Percentiles rank a stretch among this genome's conserved stretches.
These are phyloP conservation scores for Drosophila paramelanica DNA, from an alignment of 2,888 invertebrate species.

Conservation along the genomic window DNA sequence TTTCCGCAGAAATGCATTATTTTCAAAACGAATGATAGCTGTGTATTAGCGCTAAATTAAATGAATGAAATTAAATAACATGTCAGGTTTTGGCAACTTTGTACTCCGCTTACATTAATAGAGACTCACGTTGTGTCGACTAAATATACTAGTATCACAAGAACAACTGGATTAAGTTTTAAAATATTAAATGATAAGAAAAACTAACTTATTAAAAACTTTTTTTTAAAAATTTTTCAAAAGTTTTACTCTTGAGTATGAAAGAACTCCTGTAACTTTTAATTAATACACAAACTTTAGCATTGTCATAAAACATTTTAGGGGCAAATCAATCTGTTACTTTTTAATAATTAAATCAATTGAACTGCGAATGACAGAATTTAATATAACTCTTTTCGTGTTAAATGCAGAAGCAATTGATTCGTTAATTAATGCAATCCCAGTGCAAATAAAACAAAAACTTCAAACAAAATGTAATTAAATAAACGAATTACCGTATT, in stretches of 20 bases:
- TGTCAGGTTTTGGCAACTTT: too few relatives aligned
- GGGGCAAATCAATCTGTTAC: not conserved
- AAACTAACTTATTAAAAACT: not conserved
- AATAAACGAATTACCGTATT: constrained; percentile 69
- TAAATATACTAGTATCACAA: too few relatives aligned
- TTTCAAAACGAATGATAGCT: not conserved
- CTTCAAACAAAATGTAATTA: constrained; percentile 72
- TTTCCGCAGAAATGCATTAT: not conserved
- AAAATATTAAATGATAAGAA: not conserved
- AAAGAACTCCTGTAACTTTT: not conserved
- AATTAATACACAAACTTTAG: not conserved
- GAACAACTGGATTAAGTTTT: not conserved
- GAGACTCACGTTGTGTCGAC: not conserved
- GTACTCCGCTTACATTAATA: too few relatives aligned
- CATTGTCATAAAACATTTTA: not conserved
- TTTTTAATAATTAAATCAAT: constrained; percentile 6
- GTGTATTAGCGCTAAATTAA: not conserved
- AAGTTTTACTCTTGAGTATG: too few relatives aligned
- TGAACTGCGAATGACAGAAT: constrained; percentile 5
- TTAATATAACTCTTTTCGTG: not conserved
- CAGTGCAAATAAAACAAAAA: constrained; percentile 60
- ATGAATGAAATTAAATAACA: not conserved
- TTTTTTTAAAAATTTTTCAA: not conserved
- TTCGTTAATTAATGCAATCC: constrained; percentile 75
- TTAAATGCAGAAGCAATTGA: constrained; percentile 60